Evolutionary conservation across 1,140 invertebrate genomes (phyloP).

Genomic region (Oncopodura yosiiana): DNA sequence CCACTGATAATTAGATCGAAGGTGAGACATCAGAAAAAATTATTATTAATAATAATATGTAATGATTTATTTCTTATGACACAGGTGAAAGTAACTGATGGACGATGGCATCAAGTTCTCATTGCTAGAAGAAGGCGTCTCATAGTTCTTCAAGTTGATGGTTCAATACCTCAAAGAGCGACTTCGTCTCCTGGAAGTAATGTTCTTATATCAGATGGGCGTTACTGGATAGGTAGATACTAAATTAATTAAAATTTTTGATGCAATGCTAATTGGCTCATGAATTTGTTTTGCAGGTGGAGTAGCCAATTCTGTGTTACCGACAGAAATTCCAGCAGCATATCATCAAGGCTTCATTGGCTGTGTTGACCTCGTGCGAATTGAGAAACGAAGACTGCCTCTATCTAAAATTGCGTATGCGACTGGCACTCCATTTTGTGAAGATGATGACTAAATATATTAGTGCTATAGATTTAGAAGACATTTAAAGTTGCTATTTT

Average conservation of each 20-base stretch:
- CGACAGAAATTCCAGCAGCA: constrained; percentile 47
- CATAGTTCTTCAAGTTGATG: constrained; percentile 59
- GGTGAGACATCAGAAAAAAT: constrained; percentile 35
- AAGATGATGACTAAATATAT: constrained; percentile 23
- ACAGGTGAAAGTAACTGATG: constrained; percentile 51
- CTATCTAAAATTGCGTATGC: constrained; percentile 31
- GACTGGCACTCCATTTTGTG: constrained; percentile 29
- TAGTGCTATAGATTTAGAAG: no score
- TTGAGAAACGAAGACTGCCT: constrained; percentile 45
- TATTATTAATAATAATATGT: not conserved
- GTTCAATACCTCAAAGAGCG: constrained; percentile 49
- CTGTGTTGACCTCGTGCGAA: constrained; percentile 51
- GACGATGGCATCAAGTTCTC: constrained; percentile 59
- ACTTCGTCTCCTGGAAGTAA: constrained; percentile 54
- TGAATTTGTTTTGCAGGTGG: constrained; percentile 14
- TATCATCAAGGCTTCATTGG: constrained; percentile 53
- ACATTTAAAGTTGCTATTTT: no score
- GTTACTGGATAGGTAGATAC: constrained; percentile 60
- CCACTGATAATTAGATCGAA: constrained; percentile 48
- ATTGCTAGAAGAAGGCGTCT: constrained; percentile 56
- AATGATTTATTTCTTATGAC: not conserved
- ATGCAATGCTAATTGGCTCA: not conserved
- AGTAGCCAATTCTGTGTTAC: constrained; percentile 43
- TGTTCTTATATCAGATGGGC: constrained; percentile 61
- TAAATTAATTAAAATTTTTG: not conserved